Percentiles rank a stretch among this genome's conserved stretches.
Conservation (phyloP, 2,888 invertebrate genomes). For the Chaitophorus viminalis region DNA sequence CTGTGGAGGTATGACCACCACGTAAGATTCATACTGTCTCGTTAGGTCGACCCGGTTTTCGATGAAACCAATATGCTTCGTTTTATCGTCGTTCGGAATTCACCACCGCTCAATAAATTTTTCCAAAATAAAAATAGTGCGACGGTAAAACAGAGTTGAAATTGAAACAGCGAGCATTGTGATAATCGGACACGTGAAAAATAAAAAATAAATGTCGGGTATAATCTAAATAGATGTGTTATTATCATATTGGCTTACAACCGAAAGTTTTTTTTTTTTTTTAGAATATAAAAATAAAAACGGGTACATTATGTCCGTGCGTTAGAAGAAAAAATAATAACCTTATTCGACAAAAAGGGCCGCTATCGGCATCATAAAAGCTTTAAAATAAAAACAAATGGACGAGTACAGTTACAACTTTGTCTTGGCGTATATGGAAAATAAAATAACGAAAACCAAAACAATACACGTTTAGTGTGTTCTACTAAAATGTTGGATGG, state of each 20-base stretch:
- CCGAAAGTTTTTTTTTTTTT: neutral
- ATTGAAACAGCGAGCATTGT: no score
- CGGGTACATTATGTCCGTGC: no score
- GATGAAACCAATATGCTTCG: no score
- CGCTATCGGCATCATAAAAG: neutral
- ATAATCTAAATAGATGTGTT: neutral
- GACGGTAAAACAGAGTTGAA: no score
- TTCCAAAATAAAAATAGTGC: no score
- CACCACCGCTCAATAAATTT: no score
- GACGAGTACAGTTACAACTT: neutral
- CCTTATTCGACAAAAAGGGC: neutral
- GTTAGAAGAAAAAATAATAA: neutral
- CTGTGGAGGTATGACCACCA: no score
- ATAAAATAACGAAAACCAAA: neutral
- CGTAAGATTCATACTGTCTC: no score
- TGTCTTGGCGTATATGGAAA: neutral
- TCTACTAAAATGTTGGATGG: neutral
- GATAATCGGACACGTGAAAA: no score
- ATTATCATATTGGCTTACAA: neutral
- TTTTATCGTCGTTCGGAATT: no score
- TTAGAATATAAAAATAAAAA: neutral
- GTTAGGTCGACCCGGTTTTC: no score
- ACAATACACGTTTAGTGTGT: neutral
- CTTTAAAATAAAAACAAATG: conserved; percentile 11
- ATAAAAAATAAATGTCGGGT: no score